These are phyloP conservation scores for Lithophane ornitopus DNA, from an alignment of 2,888 invertebrate species.

Conservation along the genomic window DNA sequence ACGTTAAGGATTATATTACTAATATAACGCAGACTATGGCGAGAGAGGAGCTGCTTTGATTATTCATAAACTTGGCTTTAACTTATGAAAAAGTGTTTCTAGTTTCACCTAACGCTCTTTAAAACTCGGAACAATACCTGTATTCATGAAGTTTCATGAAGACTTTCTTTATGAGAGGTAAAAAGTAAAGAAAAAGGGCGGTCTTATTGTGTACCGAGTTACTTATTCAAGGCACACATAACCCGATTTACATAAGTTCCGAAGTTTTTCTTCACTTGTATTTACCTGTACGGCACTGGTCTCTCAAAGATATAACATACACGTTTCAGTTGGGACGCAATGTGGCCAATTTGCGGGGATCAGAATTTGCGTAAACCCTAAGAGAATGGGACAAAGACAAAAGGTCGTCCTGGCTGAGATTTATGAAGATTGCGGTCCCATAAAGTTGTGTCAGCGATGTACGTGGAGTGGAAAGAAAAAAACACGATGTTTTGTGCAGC, in stretches of 20 bases:
- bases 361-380: slow-evolving; percentile 85
- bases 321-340: slow-evolving; percentile 71
- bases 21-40: slow-evolving; percentile 43
- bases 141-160: slow-evolving; percentile 73
- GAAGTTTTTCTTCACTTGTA: slow-evolving; percentile 76
- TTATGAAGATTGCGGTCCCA: slow-evolving; percentile 85
- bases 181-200: slow-evolving; percentile 68
- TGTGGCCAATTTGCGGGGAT: slow-evolving; percentile 84
- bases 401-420: slow-evolving; percentile 84
- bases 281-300: slow-evolving; percentile 76
- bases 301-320: slow-evolving; percentile 75
- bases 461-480: slow-evolving; percentile 64
- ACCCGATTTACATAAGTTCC: slow-evolving; percentile 81
- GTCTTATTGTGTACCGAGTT: slow-evolving; percentile 73
- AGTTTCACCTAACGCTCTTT: slow-evolving; percentile 64
- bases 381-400: slow-evolving; percentile 84
- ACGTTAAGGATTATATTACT: slow-evolving; percentile 51
- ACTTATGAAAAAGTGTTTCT: slow-evolving; percentile 64
- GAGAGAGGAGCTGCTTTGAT: slow-evolving; percentile 61
- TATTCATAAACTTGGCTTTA: slow-evolving; percentile 62
- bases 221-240: slow-evolving; percentile 80
- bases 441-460: slow-evolving; percentile 73
- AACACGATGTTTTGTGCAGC: slow-evolving; percentile 59
- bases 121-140: slow-evolving; percentile 63
- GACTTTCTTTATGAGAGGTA: slow-evolving; percentile 67